phyloP scores from a whole-genome alignment of 2,797 vertebrate genomes.

The Oryzias dopingdopingensis region DNA sequence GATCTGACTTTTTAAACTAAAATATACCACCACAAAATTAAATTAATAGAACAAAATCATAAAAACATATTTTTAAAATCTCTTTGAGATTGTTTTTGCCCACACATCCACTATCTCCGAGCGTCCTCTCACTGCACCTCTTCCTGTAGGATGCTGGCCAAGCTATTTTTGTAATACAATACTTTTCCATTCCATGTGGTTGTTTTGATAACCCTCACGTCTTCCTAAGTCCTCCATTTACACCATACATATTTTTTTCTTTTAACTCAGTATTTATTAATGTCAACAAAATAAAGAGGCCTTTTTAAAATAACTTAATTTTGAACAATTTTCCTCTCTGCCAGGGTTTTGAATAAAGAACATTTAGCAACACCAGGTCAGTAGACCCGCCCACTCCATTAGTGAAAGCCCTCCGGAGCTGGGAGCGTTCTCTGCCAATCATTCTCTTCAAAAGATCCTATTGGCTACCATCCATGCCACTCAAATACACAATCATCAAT shows the following conservation, averaged over 20 bases:
- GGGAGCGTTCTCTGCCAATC: constrained; percentile 53
- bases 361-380: constrained; percentile 58
- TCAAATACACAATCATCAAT: constrained; percentile 31
- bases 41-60: no score
- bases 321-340: constrained; percentile 12
- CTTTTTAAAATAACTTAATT: constrained; percentile 8
- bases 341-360: not conserved
- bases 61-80: not conserved
- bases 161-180: constrained; percentile 53
- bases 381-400: constrained; percentile 51
- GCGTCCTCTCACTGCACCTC: constrained; percentile 41
- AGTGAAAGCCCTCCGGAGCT: constrained; percentile 1
- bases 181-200: constrained; percentile 1
- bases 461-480: constrained; percentile 38
- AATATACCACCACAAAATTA: no score
- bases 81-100: constrained; percentile 25
- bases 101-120: constrained; percentile 35
- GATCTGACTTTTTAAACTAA: no score
- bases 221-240: constrained; percentile 1
- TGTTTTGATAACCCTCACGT: constrained; percentile 9
- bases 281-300: constrained; percentile 6
- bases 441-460: not conserved
- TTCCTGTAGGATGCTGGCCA: constrained; percentile 50
- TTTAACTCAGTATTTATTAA: constrained; percentile 2
- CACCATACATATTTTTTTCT: not conserved